Percentiles rank a stretch among this genome's conserved stretches.
Conservation (phyloP, 1,140 invertebrate species). For the Achatina immaculata region DNA sequence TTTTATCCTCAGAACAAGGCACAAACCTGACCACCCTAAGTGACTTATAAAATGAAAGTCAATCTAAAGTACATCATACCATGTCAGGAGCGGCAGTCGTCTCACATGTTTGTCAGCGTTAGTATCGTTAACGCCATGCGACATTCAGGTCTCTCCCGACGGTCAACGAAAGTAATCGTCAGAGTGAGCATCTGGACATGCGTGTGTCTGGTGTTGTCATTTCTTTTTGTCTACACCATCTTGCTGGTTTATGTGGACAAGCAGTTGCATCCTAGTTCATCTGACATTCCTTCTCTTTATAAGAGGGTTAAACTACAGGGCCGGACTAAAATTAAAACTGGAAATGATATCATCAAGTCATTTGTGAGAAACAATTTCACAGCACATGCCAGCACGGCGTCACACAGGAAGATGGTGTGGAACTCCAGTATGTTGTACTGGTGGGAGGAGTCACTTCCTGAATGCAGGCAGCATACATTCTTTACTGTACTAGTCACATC, state of each 20-base stretch:
- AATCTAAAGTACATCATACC: neutral
- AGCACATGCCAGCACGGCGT: neutral
- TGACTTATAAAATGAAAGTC: neutral
- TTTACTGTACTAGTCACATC: conserved; percentile 59
- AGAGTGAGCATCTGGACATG: conserved; percentile 53
- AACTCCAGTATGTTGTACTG: conserved; percentile 45
- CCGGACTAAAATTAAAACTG: neutral
- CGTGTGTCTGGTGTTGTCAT: conserved; percentile 44
- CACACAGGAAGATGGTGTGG: conserved; percentile 44
- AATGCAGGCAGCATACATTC: conserved; percentile 44
- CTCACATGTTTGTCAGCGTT: conserved; percentile 36
- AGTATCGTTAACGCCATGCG: conserved; percentile 39
- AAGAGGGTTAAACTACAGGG: conserved; percentile 13
- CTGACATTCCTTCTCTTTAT: neutral
- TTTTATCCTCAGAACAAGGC: neutral
- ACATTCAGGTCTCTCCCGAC: conserved; percentile 41
- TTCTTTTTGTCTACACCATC: conserved; percentile 53
- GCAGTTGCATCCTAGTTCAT: conserved; percentile 36
- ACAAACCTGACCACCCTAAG: neutral
- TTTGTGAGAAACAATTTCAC: neutral
- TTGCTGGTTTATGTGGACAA: conserved; percentile 48
- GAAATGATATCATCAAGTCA: neutral
- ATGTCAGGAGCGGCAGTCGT: conserved; percentile 13
- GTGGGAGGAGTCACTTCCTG: conserved; percentile 30
- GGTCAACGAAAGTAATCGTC: conserved; percentile 45